Conservation (phyloP, 37 sponge, comb jelly and placozoan species). For the Corticium candelabrum region DNA sequence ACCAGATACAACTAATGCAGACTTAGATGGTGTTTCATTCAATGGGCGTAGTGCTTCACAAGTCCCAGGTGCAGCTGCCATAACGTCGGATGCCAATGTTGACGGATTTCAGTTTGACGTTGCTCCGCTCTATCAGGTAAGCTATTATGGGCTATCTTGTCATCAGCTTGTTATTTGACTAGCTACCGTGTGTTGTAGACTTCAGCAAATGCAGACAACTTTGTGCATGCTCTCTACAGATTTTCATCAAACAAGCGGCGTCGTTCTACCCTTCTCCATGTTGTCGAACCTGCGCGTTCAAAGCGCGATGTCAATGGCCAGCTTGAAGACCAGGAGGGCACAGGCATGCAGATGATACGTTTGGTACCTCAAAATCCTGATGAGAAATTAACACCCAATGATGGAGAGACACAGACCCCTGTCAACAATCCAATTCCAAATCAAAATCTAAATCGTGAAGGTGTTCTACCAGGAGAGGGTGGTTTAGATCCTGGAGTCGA, state of each 20-base stretch:
- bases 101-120: neutral
- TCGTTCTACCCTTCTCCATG: neutral
- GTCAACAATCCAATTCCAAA: no score
- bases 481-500: no score
- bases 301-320: neutral
- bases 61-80: neutral
- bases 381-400: neutral
- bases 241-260: neutral
- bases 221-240: neutral
- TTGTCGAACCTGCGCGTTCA: no score
- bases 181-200: neutral
- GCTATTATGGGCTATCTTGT: no score
- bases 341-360: slow-evolving; percentile 1
- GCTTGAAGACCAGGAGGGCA: neutral
- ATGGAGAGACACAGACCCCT: no score
- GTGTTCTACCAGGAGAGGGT: no score
- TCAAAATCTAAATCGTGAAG: no score
- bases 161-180: no score
- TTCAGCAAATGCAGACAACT: neutral
- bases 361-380: neutral
- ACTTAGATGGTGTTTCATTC: neutral
- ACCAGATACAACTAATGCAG: neutral
- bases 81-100: neutral
- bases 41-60: no score
- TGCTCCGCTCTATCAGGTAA: neutral